A percentile compares a stretch with the other conserved stretches of the same genome.
These are phyloP conservation scores for Oxyteleia sp. DNA, from an alignment of 2,888 invertebrate genomes.

Conservation along the genomic window DNA sequence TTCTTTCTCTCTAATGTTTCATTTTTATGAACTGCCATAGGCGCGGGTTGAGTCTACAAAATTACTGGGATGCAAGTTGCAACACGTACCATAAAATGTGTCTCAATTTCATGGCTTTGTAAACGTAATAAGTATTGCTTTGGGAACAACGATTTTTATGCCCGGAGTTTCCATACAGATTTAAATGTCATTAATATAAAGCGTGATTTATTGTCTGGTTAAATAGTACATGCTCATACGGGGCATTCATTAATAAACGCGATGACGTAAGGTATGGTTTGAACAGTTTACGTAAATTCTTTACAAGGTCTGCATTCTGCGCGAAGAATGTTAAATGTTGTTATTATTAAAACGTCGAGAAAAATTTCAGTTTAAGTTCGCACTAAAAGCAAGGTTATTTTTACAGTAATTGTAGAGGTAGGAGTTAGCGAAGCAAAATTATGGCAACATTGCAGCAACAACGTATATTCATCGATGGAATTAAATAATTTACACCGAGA, in stretches of 20 bases:
- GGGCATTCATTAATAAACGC: not conserved
- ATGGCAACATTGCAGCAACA: too few species aligned
- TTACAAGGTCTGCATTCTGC: too few species aligned
- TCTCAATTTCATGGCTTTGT: conserved; percentile 67
- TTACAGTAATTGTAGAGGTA: too few species aligned
- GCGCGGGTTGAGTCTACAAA: conserved; percentile 53
- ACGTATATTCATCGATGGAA: too few species aligned
- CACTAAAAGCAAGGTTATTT: too few species aligned
- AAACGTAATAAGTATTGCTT: conserved; percentile 63
- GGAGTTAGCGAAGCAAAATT: too few species aligned
- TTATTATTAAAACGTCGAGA: too few species aligned
- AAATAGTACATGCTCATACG: not conserved
- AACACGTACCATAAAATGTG: conserved; percentile 64
- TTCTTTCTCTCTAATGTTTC: conserved; percentile 57
- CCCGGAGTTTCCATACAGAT: conserved; percentile 8
- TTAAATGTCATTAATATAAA: conserved; percentile 13
- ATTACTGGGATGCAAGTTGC: conserved; percentile 56
- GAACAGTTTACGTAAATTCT: too few species aligned
- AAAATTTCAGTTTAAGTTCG: too few species aligned
- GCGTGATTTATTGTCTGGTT: conserved; percentile 18
- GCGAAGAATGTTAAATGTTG: too few species aligned
- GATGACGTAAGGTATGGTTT: conserved; percentile 1
- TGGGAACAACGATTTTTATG: conserved; percentile 50
- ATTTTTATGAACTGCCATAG: conserved; percentile 62
- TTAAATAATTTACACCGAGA: too few species aligned